phyloP scores from a whole-genome alignment of 2,888 invertebrate species.

The Tetheella fluctuosa region DNA sequence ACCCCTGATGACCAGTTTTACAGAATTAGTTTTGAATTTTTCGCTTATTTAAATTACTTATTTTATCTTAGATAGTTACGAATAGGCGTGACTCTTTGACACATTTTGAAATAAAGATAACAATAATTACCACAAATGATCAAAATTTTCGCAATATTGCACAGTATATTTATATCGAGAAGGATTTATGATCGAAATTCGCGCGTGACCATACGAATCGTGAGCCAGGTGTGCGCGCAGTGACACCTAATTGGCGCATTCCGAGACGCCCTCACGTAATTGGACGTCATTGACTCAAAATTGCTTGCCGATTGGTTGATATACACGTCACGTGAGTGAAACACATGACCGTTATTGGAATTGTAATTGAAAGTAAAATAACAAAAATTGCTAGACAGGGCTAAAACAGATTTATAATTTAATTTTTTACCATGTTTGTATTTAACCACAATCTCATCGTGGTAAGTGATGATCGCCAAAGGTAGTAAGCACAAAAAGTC shows the following conservation, averaged over 20 bases:
- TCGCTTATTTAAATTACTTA: too few species aligned
- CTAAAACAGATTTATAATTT: too few species aligned
- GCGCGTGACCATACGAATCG: conserved; percentile 74
- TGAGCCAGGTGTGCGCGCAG: conserved; percentile 75
- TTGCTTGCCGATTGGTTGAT: conserved; percentile 68
- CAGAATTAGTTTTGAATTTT: too few species aligned
- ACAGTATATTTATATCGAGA: conserved; percentile 51
- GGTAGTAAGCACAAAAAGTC: too few species aligned
- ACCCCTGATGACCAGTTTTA: neutral
- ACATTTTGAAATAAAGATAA: conserved; percentile 35
- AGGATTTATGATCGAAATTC: conserved; percentile 64
- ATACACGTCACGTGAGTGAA: conserved; percentile 60
- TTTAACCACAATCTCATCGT: too few species aligned
- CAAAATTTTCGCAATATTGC: conserved; percentile 48
- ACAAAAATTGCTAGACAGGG: neutral
- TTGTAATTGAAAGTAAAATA: conserved; percentile 17
- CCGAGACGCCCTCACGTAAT: conserved; percentile 75
- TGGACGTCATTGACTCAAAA: conserved; percentile 74
- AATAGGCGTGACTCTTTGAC: too few species aligned
- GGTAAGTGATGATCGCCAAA: too few species aligned
- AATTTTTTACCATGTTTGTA: too few species aligned
- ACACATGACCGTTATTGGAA: conserved; percentile 32
- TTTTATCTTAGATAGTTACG: too few species aligned
- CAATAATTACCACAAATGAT: conserved; percentile 36
- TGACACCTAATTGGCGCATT: conserved; percentile 76